Conservation (phyloP, 2,797 vertebrate species). For the Halcyon badia region DNA sequence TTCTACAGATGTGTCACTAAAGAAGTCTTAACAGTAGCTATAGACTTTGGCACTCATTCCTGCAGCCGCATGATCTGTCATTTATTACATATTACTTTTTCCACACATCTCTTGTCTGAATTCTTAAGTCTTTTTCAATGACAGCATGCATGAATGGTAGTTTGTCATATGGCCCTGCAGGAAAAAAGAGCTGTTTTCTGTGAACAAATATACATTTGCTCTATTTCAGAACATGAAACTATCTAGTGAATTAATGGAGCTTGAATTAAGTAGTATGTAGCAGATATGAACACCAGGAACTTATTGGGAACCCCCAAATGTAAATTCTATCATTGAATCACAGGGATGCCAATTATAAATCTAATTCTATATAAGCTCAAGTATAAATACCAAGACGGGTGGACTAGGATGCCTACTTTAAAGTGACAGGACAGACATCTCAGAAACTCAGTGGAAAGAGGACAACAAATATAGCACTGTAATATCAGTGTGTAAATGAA, state of each 20-base stretch:
- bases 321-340: neutral
- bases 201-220: neutral
- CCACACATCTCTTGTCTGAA: constrained; percentile 21
- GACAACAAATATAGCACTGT: neutral
- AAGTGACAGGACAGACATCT: neutral
- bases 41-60: constrained; percentile 30
- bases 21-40: constrained; percentile 45
- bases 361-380: neutral
- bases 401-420: neutral
- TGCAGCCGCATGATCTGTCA: neutral
- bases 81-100: constrained; percentile 48
- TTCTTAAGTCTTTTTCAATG: neutral
- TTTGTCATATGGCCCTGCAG: neutral
- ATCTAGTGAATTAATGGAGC: no score
- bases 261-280: neutral
- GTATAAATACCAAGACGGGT: neutral
- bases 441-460: neutral
- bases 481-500: neutral
- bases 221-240: neutral
- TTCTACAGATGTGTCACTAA: constrained; percentile 57
- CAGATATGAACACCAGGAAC: neutral
- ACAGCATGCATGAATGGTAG: neutral
- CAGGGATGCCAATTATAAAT: neutral
- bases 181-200: neutral
- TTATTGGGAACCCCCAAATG: neutral